These are phyloP conservation scores for Brachionus rotundiformis DNA, from an alignment of 1,140 invertebrate species.

Conservation along the genomic window DNA sequence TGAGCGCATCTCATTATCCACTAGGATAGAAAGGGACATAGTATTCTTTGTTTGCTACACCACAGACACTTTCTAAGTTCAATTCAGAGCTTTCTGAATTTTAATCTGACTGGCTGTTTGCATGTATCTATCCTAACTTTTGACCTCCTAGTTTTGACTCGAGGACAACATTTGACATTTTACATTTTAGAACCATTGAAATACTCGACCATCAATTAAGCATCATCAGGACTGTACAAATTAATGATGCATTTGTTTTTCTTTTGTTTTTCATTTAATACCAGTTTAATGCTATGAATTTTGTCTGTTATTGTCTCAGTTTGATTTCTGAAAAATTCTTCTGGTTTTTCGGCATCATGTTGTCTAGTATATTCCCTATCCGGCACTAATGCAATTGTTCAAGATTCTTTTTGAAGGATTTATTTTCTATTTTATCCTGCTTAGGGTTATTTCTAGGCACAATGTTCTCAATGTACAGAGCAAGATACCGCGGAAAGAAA, in stretches of 20 bases:
- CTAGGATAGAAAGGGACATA: too few relatives aligned
- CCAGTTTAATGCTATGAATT: constrained; percentile 3
- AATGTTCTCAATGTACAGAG: neutral
- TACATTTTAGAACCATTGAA: neutral
- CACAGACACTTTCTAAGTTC: neutral
- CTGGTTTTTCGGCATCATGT: neutral
- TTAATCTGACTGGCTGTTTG: neutral
- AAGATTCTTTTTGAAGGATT: neutral
- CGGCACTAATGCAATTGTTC: neutral
- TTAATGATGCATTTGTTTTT: neutral
- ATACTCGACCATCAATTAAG: too few relatives aligned
- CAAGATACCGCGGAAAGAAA: too few relatives aligned
- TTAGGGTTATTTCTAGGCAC: neutral
- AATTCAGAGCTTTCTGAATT: neutral
- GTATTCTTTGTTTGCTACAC: neutral
- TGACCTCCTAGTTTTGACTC: too few relatives aligned
- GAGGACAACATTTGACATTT: too few relatives aligned
- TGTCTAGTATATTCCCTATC: neutral
- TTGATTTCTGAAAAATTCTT: neutral
- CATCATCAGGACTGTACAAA: too few relatives aligned
- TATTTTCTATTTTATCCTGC: neutral
- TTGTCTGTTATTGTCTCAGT: neutral
- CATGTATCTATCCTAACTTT: too few relatives aligned
- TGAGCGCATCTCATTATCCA: too few relatives aligned
- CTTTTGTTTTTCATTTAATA: neutral